Conservation (phyloP, 2,888 invertebrate species). For the Coelinius sp. region DNA sequence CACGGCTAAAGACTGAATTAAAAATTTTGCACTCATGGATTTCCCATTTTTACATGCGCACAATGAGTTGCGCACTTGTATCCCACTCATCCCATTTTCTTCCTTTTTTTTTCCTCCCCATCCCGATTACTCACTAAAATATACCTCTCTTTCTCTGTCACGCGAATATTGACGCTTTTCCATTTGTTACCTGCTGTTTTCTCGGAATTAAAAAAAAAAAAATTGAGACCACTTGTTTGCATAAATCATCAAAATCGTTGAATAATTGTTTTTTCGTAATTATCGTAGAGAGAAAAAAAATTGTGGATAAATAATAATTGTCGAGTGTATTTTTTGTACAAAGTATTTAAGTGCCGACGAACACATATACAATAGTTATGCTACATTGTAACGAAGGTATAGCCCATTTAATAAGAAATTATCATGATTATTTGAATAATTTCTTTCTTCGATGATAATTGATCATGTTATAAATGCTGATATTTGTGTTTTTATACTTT, state of each 20-base stretch:
- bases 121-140: constrained; percentile 21
- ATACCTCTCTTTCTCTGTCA: constrained; percentile 35
- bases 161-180: constrained; percentile 50
- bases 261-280: neutral
- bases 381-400: constrained; percentile 50
- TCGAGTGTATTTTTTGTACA: constrained; percentile 23
- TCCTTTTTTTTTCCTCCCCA: constrained; percentile 26
- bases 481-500: neutral
- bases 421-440: neutral
- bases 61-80: no score
- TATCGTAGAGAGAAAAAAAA: neutral
- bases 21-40: no score
- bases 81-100: constrained; percentile 7
- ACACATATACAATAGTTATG: constrained; percentile 49
- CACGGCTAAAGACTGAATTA: no score
- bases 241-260: constrained; percentile 42
- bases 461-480: neutral
- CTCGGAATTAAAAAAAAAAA: no score
- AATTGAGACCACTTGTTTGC: constrained; percentile 40
- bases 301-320: constrained; percentile 23
- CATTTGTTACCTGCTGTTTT: constrained; percentile 29
- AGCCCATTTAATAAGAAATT: neutral
- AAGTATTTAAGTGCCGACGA: constrained; percentile 37
- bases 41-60: no score
- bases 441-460: neutral